Percentiles rank a stretch among this genome's conserved stretches.
Conservation (phyloP, 2,113 vertebrate species). For the Pedionomus torquatus region DNA sequence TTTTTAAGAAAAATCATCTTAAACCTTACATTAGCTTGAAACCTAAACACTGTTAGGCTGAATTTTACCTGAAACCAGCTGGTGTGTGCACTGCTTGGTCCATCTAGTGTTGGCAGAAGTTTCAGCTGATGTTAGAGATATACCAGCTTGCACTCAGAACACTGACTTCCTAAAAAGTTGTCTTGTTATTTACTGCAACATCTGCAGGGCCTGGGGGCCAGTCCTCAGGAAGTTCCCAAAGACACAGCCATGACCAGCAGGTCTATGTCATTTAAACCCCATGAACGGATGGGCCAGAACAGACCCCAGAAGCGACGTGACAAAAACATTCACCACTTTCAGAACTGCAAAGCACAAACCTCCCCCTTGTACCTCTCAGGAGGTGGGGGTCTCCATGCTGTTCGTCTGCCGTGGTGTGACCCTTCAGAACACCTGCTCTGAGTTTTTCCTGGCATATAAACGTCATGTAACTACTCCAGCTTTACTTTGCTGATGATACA, state of each 20-base stretch:
- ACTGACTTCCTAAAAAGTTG: background rate
- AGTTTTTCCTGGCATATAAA: background rate
- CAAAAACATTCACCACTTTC: background rate
- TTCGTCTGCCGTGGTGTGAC: accelerated
- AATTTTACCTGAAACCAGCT: background rate
- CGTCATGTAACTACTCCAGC: accelerated
- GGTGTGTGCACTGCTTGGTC: background rate
- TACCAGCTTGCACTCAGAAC: background rate
- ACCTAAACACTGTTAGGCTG: accelerated
- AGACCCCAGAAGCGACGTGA: background rate
- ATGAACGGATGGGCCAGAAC: too few relatives aligned
- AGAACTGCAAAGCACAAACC: background rate
- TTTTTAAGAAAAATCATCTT: background rate
- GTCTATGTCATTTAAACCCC: accelerated
- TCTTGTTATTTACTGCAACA: background rate
- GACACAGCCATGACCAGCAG: background rate
- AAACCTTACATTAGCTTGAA: background rate
- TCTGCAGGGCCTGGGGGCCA: accelerated
- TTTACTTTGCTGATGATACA: accelerated
- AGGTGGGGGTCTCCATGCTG: accelerated
- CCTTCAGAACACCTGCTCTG: background rate
- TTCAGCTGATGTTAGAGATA: accelerated
- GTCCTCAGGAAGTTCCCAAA: accelerated
- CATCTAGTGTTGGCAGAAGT: background rate
- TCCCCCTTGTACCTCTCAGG: background rate